Evolutionary conservation across 2,113 vertebrate species (phyloP).

Genomic region (Periophthalmodon schlosseri): DNA sequence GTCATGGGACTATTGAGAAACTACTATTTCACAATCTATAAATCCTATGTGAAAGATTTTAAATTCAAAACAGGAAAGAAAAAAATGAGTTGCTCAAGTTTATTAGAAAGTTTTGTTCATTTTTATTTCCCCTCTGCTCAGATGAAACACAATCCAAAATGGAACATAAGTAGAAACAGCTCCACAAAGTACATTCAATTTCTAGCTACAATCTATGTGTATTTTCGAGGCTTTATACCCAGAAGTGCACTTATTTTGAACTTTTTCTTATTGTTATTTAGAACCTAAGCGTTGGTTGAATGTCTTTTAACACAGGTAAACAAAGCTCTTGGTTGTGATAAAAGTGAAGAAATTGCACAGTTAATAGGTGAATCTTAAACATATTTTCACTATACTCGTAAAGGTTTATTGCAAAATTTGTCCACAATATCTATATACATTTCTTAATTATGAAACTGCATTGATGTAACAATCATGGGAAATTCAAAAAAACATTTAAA

Average conservation of each 20-base stretch:
- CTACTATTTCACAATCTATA: not conserved
- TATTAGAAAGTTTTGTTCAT: conserved; percentile 77
- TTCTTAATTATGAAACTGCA: conserved; percentile 54
- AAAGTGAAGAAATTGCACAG: conserved; percentile 46
- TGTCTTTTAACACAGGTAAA: not conserved
- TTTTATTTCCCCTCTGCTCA: conserved; percentile 63
- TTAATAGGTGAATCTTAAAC: conserved; percentile 33
- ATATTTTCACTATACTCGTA: conserved; percentile 28
- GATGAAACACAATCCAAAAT: conserved; percentile 62
- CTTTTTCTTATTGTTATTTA: not conserved
- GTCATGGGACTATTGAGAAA: not conserved
- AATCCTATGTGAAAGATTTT: not conserved
- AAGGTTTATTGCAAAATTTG: conserved; percentile 33
- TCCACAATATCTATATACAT: conserved; percentile 70
- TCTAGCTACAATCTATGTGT: conserved; percentile 53
- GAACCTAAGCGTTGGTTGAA: conserved; percentile 3
- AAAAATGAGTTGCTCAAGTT: conserved; percentile 58
- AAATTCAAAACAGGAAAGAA: conserved; percentile 57
- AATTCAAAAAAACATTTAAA: conserved; percentile 60
- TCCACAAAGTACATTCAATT: conserved; percentile 71
- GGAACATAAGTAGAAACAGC: conserved; percentile 56
- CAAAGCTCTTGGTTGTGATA: conserved; percentile 14
- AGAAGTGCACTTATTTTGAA: conserved; percentile 64
- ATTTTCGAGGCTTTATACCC: conserved; percentile 50
- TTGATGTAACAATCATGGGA: conserved; percentile 52